Percentiles rank a stretch among this genome's conserved stretches.
Conservation (phyloP, 1,140 invertebrate species). For the Caenorhabditis latens region DNA sequence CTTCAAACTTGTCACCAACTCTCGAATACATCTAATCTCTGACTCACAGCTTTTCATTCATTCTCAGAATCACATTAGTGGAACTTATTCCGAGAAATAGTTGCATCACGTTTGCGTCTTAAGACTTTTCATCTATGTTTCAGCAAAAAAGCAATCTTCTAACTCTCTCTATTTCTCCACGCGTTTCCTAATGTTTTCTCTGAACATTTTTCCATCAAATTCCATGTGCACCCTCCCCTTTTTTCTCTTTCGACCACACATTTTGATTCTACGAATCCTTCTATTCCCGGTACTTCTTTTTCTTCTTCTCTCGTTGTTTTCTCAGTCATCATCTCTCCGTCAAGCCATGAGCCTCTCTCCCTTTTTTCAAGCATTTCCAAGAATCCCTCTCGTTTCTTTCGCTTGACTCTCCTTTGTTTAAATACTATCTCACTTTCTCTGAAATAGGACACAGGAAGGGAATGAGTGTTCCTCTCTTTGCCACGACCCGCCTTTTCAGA, state of each 20-base stretch:
- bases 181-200: background rate
- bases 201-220: slow-evolving; percentile 7
- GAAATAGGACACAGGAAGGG: slow-evolving; percentile 26
- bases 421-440: background rate
- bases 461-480: slow-evolving; percentile 14
- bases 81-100: background rate
- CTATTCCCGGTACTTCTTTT: slow-evolving; percentile 49
- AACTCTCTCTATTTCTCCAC: background rate
- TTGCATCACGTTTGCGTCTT: background rate
- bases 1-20: background rate
- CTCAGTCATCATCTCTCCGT: slow-evolving; percentile 37
- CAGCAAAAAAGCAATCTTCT: background rate
- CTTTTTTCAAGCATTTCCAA: slow-evolving; percentile 41
- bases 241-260: background rate
- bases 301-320: slow-evolving; percentile 30
- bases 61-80: slow-evolving; percentile 13
- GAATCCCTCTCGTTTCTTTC: background rate
- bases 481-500: slow-evolving; percentile 16
- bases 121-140: background rate
- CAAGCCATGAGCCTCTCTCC: background rate
- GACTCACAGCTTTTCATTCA: background rate
- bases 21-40: background rate
- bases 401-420: background rate
- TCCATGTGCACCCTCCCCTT: background rate
- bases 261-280: slow-evolving; percentile 27